Percentiles rank a stretch among this genome's conserved stretches.
Conservation (phyloP, 2,888 invertebrate genomes). For the Salticus scenicus region DNA sequence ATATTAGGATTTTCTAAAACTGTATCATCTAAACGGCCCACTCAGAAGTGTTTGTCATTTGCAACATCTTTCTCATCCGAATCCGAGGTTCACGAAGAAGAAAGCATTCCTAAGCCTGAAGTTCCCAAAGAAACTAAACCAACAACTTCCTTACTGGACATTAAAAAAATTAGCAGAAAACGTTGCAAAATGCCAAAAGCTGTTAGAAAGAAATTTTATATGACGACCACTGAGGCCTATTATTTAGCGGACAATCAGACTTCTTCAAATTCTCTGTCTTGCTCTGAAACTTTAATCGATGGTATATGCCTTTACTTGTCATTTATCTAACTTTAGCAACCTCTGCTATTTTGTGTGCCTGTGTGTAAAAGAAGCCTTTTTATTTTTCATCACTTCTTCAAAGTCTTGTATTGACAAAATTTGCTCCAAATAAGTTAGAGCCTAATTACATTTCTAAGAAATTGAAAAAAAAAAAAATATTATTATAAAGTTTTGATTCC, state of each 20-base stretch:
- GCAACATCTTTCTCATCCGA: conserved; percentile 22
- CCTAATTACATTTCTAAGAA: too few relatives aligned
- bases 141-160: background rate
- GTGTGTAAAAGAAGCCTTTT: too few relatives aligned
- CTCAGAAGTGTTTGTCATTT: background rate
- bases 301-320: conserved; percentile 23
- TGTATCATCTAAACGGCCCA: conserved; percentile 11
- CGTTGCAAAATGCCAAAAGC: conserved; percentile 3
- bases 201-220: conserved; percentile 10
- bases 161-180: conserved; percentile 5
- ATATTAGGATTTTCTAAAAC: conserved; percentile 45
- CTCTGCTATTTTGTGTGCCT: too few relatives aligned
- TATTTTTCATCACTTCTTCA: too few relatives aligned
- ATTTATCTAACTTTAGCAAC: too few relatives aligned
- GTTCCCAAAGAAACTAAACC: background rate
- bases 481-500: too few relatives aligned
- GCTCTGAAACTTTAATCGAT: conserved; percentile 27
- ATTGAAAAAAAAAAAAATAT: too few relatives aligned
- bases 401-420: too few relatives aligned
- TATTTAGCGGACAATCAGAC: conserved; percentile 27
- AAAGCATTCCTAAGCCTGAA: background rate
- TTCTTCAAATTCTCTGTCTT: background rate
- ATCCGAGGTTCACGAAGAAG: conserved; percentile 24
- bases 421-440: too few relatives aligned
- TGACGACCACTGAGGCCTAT: conserved; percentile 44